phyloP scores from a whole-genome alignment of 1,140 invertebrate species.

The Zaprionus vittiger region DNA sequence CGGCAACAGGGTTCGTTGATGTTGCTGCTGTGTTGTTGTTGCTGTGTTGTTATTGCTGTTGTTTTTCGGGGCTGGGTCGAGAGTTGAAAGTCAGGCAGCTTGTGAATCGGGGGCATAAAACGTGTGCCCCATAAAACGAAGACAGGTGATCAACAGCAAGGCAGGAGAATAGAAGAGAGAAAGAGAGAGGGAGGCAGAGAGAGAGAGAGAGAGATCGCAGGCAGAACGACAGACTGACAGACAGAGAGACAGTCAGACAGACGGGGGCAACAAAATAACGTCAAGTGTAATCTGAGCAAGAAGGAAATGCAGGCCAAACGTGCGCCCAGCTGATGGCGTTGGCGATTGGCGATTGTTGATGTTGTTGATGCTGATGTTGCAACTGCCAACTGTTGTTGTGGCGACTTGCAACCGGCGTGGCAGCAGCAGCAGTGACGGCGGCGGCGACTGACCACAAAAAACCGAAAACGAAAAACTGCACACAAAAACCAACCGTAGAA shows the following conservation, averaged over 20 bases:
- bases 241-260: neutral
- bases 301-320: constrained; percentile 80
- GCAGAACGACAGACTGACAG: neutral
- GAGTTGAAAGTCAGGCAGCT: constrained; percentile 42
- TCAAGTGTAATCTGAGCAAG: constrained; percentile 81
- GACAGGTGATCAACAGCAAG: constrained; percentile 70
- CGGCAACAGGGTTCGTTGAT: constrained; percentile 1
- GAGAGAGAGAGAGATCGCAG: neutral
- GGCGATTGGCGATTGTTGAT: constrained; percentile 73
- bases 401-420: neutral
- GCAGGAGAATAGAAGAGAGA: constrained; percentile 9
- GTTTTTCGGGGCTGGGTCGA: constrained; percentile 47
- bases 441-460: constrained; percentile 61
- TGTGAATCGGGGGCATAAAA: constrained; percentile 65
- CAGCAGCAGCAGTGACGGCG: neutral
- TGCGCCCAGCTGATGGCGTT: constrained; percentile 78
- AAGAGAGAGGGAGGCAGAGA: constrained; percentile 1
- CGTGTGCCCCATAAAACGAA: constrained; percentile 75
- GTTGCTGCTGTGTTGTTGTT: neutral
- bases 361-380: constrained; percentile 56
- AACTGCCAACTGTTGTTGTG: constrained; percentile 12
- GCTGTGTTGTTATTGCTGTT: neutral
- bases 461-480: constrained; percentile 4
- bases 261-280: constrained; percentile 55
- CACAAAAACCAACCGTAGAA: constrained; percentile 72